Evolutionary conservation across 2,888 invertebrate genomes (phyloP), one percentile per base, ranked within the genome.

Genomic region (Gasteruption jaculator): DNA sequence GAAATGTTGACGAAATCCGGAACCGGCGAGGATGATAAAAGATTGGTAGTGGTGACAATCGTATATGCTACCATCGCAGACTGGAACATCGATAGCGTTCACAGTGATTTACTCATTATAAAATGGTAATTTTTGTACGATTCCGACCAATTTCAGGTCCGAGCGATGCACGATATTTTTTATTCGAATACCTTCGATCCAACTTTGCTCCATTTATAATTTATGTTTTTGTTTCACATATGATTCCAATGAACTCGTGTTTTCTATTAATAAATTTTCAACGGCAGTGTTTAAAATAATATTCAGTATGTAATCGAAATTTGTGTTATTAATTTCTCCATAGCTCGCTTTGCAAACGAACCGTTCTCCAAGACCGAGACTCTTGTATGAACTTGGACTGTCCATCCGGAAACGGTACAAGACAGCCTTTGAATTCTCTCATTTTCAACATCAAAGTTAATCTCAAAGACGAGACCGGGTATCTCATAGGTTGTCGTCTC

Each of bases 41-140:
- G 71, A 42, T 73, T 77, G 11, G 80, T 83, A 22, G 85, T 88
- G 62, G 82, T 85, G n/a, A 82, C 81, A 2, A 72, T 85, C 3
- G 64, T 89, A 5, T 82, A 79, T 57, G 85, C 80, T 1, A 65
- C 80, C 36, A 73, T 89, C 7, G 82, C 82, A 2, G 77, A 82
- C 33, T 74, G 87, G n/a, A 83, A 88, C 65, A 71, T 88, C 36
- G 86, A 86, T 49, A 81, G 82, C 1, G 48, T 42, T 2, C 41
- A 38, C 8, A 18, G 41, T 20, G 43, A 21, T 11, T 43, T 60
- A n/a, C 20, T 63, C 22, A 36, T 54, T 15, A 58, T 50, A 0
- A 57, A 54, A 58, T 66, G 66, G 66, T 65, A 19, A 41, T 4
- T 34, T 4, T 15, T 38, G 11, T 22, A n/a, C n/a, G n/a, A n/a